phyloP scores from a whole-genome alignment of 2,888 invertebrate genomes.

The Lasius platythorax region DNA sequence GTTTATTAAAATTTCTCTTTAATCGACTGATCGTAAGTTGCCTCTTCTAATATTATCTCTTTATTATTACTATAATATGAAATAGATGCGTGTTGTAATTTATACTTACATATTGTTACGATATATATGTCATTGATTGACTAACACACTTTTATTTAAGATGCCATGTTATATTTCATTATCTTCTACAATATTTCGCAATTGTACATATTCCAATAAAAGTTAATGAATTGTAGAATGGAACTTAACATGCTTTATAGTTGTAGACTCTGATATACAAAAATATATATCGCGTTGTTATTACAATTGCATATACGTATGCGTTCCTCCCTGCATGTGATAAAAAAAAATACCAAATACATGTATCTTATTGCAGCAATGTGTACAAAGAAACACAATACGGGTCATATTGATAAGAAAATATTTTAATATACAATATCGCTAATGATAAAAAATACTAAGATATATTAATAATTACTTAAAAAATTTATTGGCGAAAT shows the following conservation, averaged over 20 bases:
- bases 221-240: conserved; percentile 54
- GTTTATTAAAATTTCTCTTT: no score
- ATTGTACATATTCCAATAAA: conserved; percentile 55
- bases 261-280: conserved; percentile 65
- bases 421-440: conserved; percentile 13
- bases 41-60: no score
- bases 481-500: conserved; percentile 35
- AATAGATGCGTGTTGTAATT: background rate
- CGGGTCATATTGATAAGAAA: conserved; percentile 26
- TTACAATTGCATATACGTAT: conserved; percentile 38
- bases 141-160: conserved; percentile 17
- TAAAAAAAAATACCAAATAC: conserved; percentile 20
- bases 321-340: background rate
- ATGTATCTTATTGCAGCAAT: conserved; percentile 17
- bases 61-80: no score
- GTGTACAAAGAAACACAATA: background rate
- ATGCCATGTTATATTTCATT: conserved; percentile 14
- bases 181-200: conserved; percentile 22
- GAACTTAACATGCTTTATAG: conserved; percentile 60
- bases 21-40: no score
- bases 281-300: conserved; percentile 68
- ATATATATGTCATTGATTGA: conserved; percentile 7
- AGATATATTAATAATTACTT: background rate
- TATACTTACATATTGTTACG: conserved; percentile 27
- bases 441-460: conserved; percentile 14